Conservation (phyloP, 92 coral and sea anemone genomes). For the Zoanthus gigantus region DNA sequence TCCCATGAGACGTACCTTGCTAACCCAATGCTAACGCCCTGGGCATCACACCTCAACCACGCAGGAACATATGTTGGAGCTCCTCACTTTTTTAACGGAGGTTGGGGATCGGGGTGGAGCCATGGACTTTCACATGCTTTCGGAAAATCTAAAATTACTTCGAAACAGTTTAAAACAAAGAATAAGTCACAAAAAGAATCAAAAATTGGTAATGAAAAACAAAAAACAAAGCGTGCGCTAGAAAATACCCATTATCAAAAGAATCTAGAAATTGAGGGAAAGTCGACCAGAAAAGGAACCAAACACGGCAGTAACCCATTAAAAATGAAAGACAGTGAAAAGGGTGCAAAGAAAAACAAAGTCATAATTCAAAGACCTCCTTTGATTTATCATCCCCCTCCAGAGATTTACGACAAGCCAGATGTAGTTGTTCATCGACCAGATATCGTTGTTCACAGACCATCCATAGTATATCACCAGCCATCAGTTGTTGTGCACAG, state of each 20-base stretch:
- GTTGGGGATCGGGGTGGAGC: slow-evolving; percentile 69
- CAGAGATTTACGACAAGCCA: slow-evolving; percentile 89
- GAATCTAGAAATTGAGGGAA: neutral
- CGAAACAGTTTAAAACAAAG: slow-evolving; percentile 7
- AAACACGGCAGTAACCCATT: slow-evolving; percentile 37
- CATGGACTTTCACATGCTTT: slow-evolving; percentile 76
- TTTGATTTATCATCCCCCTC: slow-evolving; percentile 87
- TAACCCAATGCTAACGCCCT: slow-evolving; percentile 77
- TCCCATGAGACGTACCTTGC: slow-evolving; percentile 86
- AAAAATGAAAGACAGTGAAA: slow-evolving; percentile 42
- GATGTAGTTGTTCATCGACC: slow-evolving; percentile 85
- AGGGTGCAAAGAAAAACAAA: slow-evolving; percentile 78
- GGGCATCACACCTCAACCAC: slow-evolving; percentile 70
- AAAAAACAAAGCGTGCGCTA: slow-evolving; percentile 42
- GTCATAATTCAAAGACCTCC: slow-evolving; percentile 79
- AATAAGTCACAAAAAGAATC: neutral
- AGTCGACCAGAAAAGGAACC: neutral
- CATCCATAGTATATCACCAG: slow-evolving; percentile 89
- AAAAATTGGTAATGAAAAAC: slow-evolving; percentile 10
- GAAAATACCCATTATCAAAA: slow-evolving; percentile 2
- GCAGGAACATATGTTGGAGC: slow-evolving; percentile 80
- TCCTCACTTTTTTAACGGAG: slow-evolving; percentile 75
- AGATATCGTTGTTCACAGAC: slow-evolving; percentile 83
- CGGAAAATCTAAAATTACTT: slow-evolving; percentile 81
- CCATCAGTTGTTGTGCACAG: slow-evolving; percentile 90